Base-by-base conservation (phyloP, 2,888 invertebrate species). In the Ichneumoninae sp. region DNA sequence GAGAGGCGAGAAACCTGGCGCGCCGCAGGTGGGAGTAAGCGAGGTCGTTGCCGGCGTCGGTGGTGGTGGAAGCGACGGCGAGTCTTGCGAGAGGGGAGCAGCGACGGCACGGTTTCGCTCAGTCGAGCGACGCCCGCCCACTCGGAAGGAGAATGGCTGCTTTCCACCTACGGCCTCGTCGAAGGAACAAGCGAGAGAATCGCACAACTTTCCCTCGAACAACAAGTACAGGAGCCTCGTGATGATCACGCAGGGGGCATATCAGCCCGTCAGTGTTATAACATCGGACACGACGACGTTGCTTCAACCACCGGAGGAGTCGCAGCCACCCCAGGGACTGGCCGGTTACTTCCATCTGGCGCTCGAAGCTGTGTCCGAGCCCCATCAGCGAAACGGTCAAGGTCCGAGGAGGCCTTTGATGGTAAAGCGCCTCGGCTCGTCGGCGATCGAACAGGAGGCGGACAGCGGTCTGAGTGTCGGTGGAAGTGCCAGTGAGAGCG, bases 191-290 rank as follows among this genome's bases (percentile, higher is more conserved):
- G 47, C 79, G 33, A 69, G 68, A 75, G 80, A 78, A 10, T 76
- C 75, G 47, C 74, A 62, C 19, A 89, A 86, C 77, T 86, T 80
- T 78, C 44, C 82, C 60, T 70, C 88, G 71, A 91, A 62, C 62
- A 62, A 93, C 87, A 96, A 97, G 93, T 97, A 97, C 94, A 97
- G 97, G 92, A 97, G 97, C 95, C 96, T 97, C 95, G 97, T 97
- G 94, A 97, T 97, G 97, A 97, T 97, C 94, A 97, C 97, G 92
- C 97, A 97, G 94, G 93, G 93, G 81, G 89, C 95, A 93, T 94
- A 94, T 89, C 94, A 95, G 87, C 95, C 95, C 93, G 97, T 97
- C 91, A 97, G 96, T 94, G 96, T 97, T 89, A 96, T 97, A 93
- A 96, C 97, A 91, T 96, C 96, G 90, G 96, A 97, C 93, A 97